Evolutionary conservation across 2,797 vertebrate genomes (phyloP).

Genomic region (Adrianichthys oophorus): DNA sequence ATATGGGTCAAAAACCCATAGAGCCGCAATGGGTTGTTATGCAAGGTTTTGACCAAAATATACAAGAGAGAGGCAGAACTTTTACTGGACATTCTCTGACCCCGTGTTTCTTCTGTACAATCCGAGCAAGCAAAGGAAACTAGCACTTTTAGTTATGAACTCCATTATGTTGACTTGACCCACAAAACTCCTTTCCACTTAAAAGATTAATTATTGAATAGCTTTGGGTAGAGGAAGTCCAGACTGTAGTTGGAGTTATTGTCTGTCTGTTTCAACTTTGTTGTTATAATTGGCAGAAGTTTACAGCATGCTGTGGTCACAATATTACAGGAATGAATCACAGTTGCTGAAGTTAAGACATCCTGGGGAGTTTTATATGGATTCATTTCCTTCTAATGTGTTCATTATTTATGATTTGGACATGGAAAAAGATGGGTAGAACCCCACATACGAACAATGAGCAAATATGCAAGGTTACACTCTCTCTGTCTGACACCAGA

Average conservation of each 20-base stretch:
- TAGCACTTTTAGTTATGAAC: constrained; percentile 22
- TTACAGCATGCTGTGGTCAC: constrained; percentile 36
- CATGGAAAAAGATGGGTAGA: constrained; percentile 40
- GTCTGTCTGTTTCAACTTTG: constrained; percentile 47
- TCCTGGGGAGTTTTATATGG: constrained; percentile 54
- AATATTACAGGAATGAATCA: constrained; percentile 63
- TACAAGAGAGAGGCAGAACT: constrained; percentile 37
- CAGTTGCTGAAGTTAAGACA: constrained; percentile 58
- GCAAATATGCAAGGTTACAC: constrained; percentile 27
- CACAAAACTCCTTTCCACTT: constrained; percentile 38
- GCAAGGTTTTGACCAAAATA: constrained; percentile 50
- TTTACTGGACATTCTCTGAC: constrained; percentile 37
- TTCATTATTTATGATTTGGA: constrained; percentile 62
- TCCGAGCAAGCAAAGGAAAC: constrained; percentile 33
- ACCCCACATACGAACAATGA: constrained; percentile 47
- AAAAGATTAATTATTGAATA: constrained; percentile 53
- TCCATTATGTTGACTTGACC: constrained; percentile 55
- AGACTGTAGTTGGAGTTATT: constrained; percentile 43
- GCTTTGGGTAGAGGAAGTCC: constrained; percentile 38
- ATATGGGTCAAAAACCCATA: constrained; percentile 66
- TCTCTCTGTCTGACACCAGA: constrained; percentile 29
- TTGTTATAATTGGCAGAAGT: constrained; percentile 53
- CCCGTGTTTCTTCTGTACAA: constrained; percentile 16
- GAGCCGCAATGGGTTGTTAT: constrained; percentile 61
- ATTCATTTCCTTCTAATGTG: constrained; percentile 59